phyloP scores from a whole-genome alignment of 2,797 vertebrate genomes.

The Betta splendens region DNA sequence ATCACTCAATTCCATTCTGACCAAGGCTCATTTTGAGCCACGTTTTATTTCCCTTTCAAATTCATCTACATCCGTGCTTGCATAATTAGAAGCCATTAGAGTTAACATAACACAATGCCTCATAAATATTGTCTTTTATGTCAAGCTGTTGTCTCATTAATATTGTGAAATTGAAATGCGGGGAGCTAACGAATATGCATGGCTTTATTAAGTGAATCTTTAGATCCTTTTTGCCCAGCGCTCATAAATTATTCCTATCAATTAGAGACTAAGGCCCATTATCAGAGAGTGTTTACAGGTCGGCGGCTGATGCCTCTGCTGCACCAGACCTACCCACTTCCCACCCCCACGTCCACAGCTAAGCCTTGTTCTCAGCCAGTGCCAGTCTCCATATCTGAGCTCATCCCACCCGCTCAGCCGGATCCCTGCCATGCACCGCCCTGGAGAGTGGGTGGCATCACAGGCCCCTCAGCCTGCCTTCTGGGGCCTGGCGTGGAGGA shows the following conservation, averaged over 20 bases:
- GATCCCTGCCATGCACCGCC: conserved; percentile 62
- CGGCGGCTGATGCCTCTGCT: conserved; percentile 47
- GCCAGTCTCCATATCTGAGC: conserved; percentile 75
- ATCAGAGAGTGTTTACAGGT: conserved; percentile 44
- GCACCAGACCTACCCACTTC: conserved; percentile 27
- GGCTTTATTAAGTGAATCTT: conserved; percentile 26
- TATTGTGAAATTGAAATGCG: conserved; percentile 43
- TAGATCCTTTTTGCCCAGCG: conserved; percentile 17
- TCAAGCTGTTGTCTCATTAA: conserved; percentile 52
- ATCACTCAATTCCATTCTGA: conserved; percentile 57
- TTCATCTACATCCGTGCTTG: conserved; percentile 51
- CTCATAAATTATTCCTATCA: neutral
- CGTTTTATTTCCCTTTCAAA: conserved; percentile 57
- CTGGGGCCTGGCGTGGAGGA: conserved; percentile 58
- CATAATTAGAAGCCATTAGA: conserved; percentile 49
- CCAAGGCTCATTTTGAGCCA: conserved; percentile 47
- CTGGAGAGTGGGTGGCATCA: conserved; percentile 76
- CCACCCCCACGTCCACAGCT: conserved; percentile 48
- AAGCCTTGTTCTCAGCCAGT: conserved; percentile 73
- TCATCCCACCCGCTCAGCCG: conserved; percentile 70
- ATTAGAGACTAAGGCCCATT: conserved; percentile 8
- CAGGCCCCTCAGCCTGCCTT: conserved; percentile 67
- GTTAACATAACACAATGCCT: conserved; percentile 48
- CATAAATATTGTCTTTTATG: conserved; percentile 73
- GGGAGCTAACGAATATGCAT: conserved; percentile 17